Evolutionary conservation across 2,888 invertebrate genomes (phyloP), one percentile per base, ranked within the genome.

Genomic region (Drosophila setosimentum): DNA sequence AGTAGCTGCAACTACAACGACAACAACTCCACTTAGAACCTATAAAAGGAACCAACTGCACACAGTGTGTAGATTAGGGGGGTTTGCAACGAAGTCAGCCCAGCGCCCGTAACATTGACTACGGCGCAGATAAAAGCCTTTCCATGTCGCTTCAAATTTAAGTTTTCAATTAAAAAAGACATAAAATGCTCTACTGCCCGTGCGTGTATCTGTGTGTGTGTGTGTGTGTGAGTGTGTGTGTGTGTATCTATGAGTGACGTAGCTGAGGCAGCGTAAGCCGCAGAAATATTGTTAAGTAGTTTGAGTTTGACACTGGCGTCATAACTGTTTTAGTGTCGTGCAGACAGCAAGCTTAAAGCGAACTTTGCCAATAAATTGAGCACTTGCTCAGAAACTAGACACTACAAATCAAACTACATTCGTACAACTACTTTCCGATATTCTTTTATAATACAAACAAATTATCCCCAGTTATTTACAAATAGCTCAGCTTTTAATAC

Each of bases 91-190:
- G 57, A 63, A 63, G 72, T 66, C 55, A 78, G 84, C 73, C 67
- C 71, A 63, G 67, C 65, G 85, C 78, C 82, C 81, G 83, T 83
- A 86, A 70, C 82, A 78, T 83, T 77, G 81, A 77, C 72, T 82
- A 84, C 87, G 89, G 87, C 78, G 68, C 89, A 82, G 86, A 90
- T 87, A 87, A 87, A 87, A 87, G 87, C 90, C 87, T 87, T 87
- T 87, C 89, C 87, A 86, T 87, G 87, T 87, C 87, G 90, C 87
- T 79, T 88, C 86, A 87, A 87, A 87, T 90, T 87, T 87, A 87
- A 90, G 87, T 90, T 87, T 90, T 87, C 87, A 87, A 87, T 87
- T 88, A 87, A 87, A 87, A 90, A 87, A 90, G 89, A 87, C 87
- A 87, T 87, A 90, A 87, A 87, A 75, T 80, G 78, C 61, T 73